phyloP scores from a whole-genome alignment of 2,113 vertebrate genomes.

The Heterocephalus glaber region DNA sequence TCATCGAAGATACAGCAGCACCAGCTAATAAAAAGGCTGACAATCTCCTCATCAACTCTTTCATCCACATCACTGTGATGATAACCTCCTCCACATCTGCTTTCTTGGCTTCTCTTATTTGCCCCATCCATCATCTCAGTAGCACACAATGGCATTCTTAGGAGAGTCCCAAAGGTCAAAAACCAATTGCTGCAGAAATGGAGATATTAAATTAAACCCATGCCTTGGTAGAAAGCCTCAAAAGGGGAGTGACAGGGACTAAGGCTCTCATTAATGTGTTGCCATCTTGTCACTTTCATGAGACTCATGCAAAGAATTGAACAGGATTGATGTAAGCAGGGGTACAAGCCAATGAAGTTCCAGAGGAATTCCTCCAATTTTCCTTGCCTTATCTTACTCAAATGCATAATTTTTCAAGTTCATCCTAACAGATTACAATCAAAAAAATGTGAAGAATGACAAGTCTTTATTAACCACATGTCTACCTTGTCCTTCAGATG shows the following conservation, averaged over 20 bases:
- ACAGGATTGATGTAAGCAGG: neutral
- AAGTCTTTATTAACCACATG: neutral
- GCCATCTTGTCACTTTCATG: neutral
- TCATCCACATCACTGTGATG: neutral
- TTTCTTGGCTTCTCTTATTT: neutral
- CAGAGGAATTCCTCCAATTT: neutral
- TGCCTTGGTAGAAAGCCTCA: neutral
- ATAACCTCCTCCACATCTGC: neutral
- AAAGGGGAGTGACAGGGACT: neutral
- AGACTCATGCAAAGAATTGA: neutral
- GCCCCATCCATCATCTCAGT: neutral
- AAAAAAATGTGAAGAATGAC: neutral
- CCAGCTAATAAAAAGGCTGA: conserved; percentile 12
- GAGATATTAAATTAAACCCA: conserved; percentile 32
- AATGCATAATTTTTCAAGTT: neutral
- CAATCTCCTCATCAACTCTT: neutral
- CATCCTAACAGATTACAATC: neutral
- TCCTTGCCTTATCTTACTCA: neutral
- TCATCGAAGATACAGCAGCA: neutral
- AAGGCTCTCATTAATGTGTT: neutral
- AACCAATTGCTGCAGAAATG: neutral
- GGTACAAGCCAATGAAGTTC: neutral
- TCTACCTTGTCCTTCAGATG: neutral
- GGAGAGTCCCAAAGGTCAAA: neutral
- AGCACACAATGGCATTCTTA: neutral